A percentile compares a stretch with the other conserved stretches of the same genome.
These are phyloP conservation scores for Lytechinus variegatus DNA, from an alignment of 35 echinoderm and acorn worm genomes.

Conservation along the genomic window DNA sequence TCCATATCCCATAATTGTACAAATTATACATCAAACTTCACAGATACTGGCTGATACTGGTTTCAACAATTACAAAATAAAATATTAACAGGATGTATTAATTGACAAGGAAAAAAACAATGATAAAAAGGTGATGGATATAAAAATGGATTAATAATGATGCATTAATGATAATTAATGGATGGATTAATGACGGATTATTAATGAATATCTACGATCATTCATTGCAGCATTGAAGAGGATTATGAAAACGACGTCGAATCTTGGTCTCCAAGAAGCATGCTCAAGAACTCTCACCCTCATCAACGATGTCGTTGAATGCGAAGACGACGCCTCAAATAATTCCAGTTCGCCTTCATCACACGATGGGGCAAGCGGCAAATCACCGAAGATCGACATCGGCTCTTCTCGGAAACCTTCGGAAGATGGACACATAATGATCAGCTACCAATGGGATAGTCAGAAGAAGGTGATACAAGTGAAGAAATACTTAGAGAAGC, in stretches of 20 bases:
- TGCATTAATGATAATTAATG: no score
- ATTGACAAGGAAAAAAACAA: no score
- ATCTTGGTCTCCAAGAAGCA: not conserved
- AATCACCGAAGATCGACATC: not conserved
- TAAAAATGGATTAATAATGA: no score
- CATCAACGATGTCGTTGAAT: not conserved
- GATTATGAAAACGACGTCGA: not conserved
- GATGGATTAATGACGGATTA: no score
- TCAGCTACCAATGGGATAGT: conserved; percentile 68
- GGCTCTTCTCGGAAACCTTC: not conserved
- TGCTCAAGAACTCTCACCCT: not conserved
- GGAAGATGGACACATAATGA: conserved; percentile 44
- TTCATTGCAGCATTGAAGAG: conserved; percentile 25
- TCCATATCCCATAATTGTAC: no score
- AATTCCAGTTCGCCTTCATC: not conserved
- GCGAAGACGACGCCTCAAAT: not conserved
- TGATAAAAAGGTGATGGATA: no score
- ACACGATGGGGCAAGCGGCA: no score
- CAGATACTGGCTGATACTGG: no score
- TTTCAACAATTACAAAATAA: no score
- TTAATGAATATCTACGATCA: not conserved
- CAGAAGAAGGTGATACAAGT: conserved; percentile 41
- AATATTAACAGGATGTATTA: no score
- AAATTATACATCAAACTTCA: no score
- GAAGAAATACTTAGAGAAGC: conserved; percentile 43